Percentiles rank a stretch among this genome's conserved stretches.
These are phyloP conservation scores for Brachionus calyciflorus DNA, from an alignment of 1,140 invertebrate species.

Conservation along the genomic window DNA sequence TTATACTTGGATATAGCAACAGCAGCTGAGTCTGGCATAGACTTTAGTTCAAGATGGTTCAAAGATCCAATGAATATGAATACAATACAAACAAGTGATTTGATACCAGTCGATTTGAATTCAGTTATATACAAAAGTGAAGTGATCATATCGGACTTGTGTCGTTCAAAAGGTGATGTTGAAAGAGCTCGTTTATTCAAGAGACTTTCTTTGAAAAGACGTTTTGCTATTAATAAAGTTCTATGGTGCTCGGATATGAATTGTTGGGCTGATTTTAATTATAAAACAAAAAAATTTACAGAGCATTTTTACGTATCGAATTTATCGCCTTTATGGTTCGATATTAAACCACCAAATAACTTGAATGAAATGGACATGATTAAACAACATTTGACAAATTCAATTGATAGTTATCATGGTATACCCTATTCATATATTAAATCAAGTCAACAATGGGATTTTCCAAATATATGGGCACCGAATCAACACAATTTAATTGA, in stretches of 20 bases:
- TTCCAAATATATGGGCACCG: constrained; percentile 87
- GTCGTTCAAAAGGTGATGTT: constrained; percentile 64
- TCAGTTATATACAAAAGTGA: constrained; percentile 78
- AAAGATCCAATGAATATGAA: constrained; percentile 51
- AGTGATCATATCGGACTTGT: constrained; percentile 61
- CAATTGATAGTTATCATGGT: background rate
- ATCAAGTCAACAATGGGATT: constrained; percentile 89
- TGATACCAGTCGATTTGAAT: constrained; percentile 82
- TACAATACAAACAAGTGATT: constrained; percentile 65
- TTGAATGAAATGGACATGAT: constrained; percentile 11
- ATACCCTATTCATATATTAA: constrained; percentile 75
- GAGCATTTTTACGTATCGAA: constrained; percentile 74
- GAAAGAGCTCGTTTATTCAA: background rate
- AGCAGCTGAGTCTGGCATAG: constrained; percentile 88
- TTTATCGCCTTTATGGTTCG: constrained; percentile 77
- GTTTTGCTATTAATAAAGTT: constrained; percentile 68
- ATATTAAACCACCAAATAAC: constrained; percentile 54
- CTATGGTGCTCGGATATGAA: constrained; percentile 78
- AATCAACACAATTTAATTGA: constrained; percentile 62
- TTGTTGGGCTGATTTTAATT: constrained; percentile 81
- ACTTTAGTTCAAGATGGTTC: constrained; percentile 89
- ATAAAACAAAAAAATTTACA: constrained; percentile 66
- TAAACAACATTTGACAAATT: background rate
- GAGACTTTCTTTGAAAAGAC: background rate
- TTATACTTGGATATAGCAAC: constrained; percentile 79